A percentile compares a stretch with the other conserved stretches of the same genome.
phyloP scores from a whole-genome alignment of 2,797 vertebrate species.

The Phrynocephalus forsythii region DNA sequence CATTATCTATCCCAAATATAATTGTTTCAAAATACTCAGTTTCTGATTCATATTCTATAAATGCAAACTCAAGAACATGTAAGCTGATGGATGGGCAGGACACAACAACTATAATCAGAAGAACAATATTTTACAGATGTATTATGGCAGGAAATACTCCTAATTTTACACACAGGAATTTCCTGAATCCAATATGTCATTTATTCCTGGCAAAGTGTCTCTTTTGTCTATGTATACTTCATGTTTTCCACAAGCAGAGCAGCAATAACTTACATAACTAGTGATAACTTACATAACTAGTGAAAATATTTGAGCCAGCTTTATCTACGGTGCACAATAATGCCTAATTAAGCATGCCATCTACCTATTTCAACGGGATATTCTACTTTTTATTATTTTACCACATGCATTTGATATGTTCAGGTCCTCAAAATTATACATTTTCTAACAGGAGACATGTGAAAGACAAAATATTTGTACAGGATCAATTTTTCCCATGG shows the following conservation, averaged over 20 bases:
- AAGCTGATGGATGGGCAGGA: conserved; percentile 55
- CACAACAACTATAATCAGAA: conserved; percentile 62
- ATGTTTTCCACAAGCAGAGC: conserved; percentile 66
- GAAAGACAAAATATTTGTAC: conserved; percentile 33
- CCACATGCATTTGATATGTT: conserved; percentile 24
- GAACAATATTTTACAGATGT: conserved; percentile 59
- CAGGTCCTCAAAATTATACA: conserved; percentile 2
- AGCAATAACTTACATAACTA: conserved; percentile 47
- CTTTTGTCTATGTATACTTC: conserved; percentile 69
- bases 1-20: conserved; percentile 20
- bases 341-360: conserved; percentile 46
- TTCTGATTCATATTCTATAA: conserved; percentile 6
- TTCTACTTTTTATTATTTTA: conserved; percentile 24
- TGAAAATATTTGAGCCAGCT: conserved; percentile 46
- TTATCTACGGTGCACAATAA: conserved; percentile 44
- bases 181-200: conserved; percentile 69
- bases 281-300: conserved; percentile 38
- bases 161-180: conserved; percentile 73
- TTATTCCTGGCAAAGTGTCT: conserved; percentile 70
- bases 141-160: conserved; percentile 62
- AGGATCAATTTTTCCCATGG: neutral
- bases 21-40: conserved; percentile 21
- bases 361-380: conserved; percentile 44
- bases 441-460: conserved; percentile 26
- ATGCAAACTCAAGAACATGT: conserved; percentile 22